Evolutionary conservation across 2,113 vertebrate species (phyloP).

Genomic region (Peromyscus maniculatus): DNA sequence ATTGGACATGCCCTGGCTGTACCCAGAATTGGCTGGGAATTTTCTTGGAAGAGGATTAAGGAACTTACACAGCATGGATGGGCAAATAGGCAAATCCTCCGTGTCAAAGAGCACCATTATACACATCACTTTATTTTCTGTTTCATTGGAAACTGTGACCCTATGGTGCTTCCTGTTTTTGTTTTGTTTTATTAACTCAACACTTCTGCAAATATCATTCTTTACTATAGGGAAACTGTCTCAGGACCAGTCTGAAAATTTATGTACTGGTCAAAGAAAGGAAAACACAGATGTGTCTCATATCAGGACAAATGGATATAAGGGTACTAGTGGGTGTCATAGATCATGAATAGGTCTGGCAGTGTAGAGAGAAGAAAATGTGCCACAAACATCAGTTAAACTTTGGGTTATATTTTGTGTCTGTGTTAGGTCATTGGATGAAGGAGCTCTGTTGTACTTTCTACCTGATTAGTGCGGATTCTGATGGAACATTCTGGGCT

Average conservation of each 20-base stretch:
- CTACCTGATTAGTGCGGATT: neutral
- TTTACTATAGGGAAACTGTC: neutral
- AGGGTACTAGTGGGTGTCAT: accelerated
- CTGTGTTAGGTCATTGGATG: neutral
- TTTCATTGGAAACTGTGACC: neutral
- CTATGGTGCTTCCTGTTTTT: neutral
- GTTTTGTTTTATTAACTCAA: neutral
- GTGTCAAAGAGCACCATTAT: neutral
- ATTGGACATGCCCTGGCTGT: neutral
- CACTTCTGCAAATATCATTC: neutral
- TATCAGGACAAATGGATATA: neutral
- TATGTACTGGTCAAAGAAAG: neutral
- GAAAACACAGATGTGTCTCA: neutral
- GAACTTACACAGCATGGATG: too few species aligned
- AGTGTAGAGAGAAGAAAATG: neutral
- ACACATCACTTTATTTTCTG: neutral
- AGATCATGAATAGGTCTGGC: neutral
- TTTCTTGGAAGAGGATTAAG: neutral
- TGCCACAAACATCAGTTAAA: neutral
- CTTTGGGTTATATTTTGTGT: neutral
- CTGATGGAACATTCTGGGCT: neutral
- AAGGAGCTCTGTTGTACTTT: neutral
- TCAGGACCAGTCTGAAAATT: neutral
- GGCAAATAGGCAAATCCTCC: neutral
- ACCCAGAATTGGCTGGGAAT: neutral